These are phyloP conservation scores for Ariolimax columbianus DNA, from an alignment of 2,888 invertebrate species.

Conservation along the genomic window DNA sequence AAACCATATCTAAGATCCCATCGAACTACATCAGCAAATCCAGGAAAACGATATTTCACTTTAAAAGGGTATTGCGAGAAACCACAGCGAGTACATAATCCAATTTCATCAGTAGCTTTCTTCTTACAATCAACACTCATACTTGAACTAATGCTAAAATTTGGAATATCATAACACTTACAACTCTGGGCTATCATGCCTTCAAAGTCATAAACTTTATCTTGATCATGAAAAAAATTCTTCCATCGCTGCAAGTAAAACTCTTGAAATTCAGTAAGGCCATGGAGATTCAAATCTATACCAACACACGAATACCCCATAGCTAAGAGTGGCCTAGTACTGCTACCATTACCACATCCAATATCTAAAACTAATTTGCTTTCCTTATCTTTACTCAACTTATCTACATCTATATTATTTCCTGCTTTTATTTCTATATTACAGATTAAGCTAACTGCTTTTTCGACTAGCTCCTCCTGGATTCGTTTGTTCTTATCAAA, in stretches of 20 bases:
- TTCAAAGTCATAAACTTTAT: not conserved
- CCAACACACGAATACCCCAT: constrained; percentile 53
- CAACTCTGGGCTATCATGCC: not conserved
- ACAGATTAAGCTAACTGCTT: not conserved
- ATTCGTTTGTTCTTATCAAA: constrained; percentile 47
- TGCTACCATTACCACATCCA: constrained; percentile 56
- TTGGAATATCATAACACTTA: not conserved
- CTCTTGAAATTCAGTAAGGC: constrained; percentile 37
- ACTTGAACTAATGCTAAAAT: not conserved
- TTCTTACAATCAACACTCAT: not conserved
- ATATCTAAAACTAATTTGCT: constrained; percentile 51
- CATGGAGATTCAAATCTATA: constrained; percentile 52
- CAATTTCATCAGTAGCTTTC: not conserved
- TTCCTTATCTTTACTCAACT: not conserved
- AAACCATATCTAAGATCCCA: constrained; percentile 49
- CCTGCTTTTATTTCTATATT: not conserved
- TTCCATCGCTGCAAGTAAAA: not conserved
- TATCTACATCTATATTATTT: not conserved
- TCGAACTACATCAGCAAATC: constrained; percentile 47
- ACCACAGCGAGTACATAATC: not conserved
- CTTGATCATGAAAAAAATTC: not conserved
- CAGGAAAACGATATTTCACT: not conserved
- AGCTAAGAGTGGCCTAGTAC: constrained; percentile 30
- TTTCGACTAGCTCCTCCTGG: constrained; percentile 51
- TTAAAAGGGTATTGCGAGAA: not conserved